Evolutionary conservation across 2,113 vertebrate genomes (phyloP), one percentile per base, ranked within the genome.

Genomic region (Thamnaconus septentrionalis): DNA sequence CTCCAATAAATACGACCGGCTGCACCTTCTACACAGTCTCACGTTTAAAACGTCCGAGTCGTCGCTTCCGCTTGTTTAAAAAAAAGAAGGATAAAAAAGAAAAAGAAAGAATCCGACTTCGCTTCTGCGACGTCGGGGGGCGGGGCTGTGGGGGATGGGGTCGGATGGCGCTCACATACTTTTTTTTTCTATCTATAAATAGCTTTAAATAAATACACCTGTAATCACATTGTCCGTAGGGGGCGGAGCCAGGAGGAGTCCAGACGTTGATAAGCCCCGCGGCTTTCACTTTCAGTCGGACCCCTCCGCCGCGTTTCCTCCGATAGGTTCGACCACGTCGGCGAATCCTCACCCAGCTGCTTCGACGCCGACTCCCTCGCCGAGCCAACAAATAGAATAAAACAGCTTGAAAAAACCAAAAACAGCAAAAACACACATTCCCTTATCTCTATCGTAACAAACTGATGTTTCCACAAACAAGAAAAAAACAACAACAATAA

Each of bases 201-300:
- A 90, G 69, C 42, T 85, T 87, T 87, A 58, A 91, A 92, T 92
- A 92, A 92, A 92, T 92, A 92, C 78, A 83, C 76, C 70, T 84
- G 82, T 74, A 70, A 31, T 90, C 91, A 92, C 91, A 91, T 92
- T 90, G 77, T 87, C 75, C 82, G 74, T 79, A 85, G 83, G 60
- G 3, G 47, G 45, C 5, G 1, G 40, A 75, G 40, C 5, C 69
- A 59, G 71, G 44, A 73, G 78, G 56, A 75, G 61, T 49, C 56
- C n/a, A 60, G 1, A 5, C 5, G 63, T 8, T 5, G 8, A 42
- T 6, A 31, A 31, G 18, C 18, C 18, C 18, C 18, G 18, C 18
- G 18, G 18, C 18, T 31, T 31, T 31, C 18, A 31, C 18, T 31
- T 31, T 59, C 53, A 61, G 46, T 18, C n/a, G 12, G 64, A 46